Conservation (phyloP, 2,113 vertebrate species). For the Zosterops lateralis region DNA sequence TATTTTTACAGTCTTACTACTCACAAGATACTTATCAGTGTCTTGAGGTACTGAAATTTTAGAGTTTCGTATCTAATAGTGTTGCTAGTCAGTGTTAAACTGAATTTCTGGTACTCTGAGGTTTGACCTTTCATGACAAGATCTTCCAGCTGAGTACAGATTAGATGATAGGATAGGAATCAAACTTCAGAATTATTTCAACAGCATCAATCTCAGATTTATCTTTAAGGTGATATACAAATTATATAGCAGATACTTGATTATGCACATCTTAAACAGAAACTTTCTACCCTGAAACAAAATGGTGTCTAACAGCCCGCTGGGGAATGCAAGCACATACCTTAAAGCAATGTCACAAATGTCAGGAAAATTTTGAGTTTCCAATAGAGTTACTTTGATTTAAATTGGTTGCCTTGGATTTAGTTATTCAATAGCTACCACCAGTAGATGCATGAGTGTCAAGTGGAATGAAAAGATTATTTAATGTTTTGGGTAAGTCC, state of each 20-base stretch:
- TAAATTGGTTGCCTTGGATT: neutral
- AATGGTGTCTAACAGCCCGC: neutral
- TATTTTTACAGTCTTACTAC: neutral
- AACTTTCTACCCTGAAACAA: neutral
- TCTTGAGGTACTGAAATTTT: neutral
- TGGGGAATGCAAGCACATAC: neutral
- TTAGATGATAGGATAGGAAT: neutral
- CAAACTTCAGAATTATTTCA: neutral
- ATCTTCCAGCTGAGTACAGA: neutral
- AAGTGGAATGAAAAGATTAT: neutral
- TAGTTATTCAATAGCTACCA: neutral
- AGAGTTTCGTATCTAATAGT: neutral
- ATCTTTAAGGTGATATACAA: neutral
- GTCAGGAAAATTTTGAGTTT: neutral
- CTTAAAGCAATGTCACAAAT: neutral
- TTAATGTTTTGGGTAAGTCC: neutral
- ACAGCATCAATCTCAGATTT: neutral
- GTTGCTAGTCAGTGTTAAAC: neutral
- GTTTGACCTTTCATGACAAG: neutral
- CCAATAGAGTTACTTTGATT: neutral
- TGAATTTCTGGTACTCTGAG: neutral
- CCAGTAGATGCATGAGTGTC: neutral
- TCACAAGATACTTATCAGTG: neutral
- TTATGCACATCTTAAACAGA: neutral
- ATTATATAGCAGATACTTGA: neutral